Conservation (phyloP, 1,140 invertebrate genomes). For the Sycophaga agraensis region DNA sequence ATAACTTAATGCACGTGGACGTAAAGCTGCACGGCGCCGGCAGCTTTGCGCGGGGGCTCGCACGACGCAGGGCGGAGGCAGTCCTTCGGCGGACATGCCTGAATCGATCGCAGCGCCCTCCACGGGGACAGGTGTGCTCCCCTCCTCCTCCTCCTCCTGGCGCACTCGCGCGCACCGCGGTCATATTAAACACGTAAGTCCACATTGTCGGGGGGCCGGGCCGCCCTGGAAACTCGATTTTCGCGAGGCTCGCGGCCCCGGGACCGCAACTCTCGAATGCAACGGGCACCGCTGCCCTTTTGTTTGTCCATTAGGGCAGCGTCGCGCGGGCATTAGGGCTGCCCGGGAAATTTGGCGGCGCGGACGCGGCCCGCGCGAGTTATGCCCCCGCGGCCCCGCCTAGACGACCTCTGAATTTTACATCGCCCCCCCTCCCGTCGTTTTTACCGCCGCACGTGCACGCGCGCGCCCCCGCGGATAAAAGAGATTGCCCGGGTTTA, state of each 20-base stretch:
- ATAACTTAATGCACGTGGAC: too few species aligned
- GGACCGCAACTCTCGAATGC: constrained; percentile 13
- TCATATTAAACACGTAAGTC: constrained; percentile 18
- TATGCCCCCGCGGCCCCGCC: not conserved
- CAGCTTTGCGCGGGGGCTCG: too few species aligned
- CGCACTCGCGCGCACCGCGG: too few species aligned
- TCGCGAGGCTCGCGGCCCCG: not conserved
- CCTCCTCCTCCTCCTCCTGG: too few species aligned
- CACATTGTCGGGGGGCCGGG: not conserved
- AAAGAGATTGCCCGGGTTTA: constrained; percentile 13
- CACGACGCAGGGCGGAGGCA: too few species aligned
- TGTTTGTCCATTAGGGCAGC: constrained; percentile 25
- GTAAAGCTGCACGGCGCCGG: too few species aligned
- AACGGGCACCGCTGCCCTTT: constrained; percentile 10
- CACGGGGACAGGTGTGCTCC: too few species aligned
- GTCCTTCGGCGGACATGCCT: too few species aligned
- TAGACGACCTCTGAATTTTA: constrained; percentile 22
- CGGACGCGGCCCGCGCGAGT: not conserved
- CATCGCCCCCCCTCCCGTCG: too few species aligned
- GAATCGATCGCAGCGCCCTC: too few species aligned
- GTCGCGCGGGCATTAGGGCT: constrained; percentile 2
- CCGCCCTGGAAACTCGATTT: constrained; percentile 20
- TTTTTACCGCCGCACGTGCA: not conserved
- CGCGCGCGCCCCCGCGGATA: not conserved
- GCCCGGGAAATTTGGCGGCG: constrained; percentile 5